A percentile compares a stretch with the other conserved stretches of the same genome.
phyloP scores from a whole-genome alignment of 2,113 vertebrate genomes.

The Buteo buteo region DNA sequence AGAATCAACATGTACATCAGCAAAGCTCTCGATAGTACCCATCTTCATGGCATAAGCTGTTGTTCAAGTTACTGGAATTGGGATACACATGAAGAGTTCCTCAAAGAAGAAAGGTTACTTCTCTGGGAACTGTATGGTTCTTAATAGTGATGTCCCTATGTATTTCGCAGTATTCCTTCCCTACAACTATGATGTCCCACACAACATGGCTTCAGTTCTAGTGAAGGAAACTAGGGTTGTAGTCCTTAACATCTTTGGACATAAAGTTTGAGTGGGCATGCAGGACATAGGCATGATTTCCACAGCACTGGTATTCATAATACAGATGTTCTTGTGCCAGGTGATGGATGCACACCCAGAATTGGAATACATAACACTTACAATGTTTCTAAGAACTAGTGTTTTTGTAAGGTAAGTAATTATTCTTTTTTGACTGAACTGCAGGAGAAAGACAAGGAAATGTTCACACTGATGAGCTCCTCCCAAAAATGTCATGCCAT shows the following conservation, averaged over 20 bases:
- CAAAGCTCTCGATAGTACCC: not conserved
- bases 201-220: not conserved
- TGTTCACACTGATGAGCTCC: not conserved
- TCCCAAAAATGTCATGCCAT: not conserved
- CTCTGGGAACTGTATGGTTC: not conserved
- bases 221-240: not conserved
- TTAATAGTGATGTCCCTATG: not conserved
- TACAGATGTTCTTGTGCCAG: not conserved
- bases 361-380: not conserved
- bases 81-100: not conserved
- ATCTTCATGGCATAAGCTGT: not conserved
- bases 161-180: not conserved
- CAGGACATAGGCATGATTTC: not conserved
- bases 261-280: not conserved
- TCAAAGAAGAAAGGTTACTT: not conserved
- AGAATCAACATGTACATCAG: not conserved
- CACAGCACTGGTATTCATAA: not conserved
- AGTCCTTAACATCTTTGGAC: not conserved
- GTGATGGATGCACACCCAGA: not conserved
- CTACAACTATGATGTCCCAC: not conserved
- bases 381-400: not conserved
- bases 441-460: not conserved
- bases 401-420: not conserved
- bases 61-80: not conserved
- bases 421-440: not conserved